phyloP scores from a whole-genome alignment of 2,888 invertebrate genomes.

The Stenchaetothrips biformis region DNA sequence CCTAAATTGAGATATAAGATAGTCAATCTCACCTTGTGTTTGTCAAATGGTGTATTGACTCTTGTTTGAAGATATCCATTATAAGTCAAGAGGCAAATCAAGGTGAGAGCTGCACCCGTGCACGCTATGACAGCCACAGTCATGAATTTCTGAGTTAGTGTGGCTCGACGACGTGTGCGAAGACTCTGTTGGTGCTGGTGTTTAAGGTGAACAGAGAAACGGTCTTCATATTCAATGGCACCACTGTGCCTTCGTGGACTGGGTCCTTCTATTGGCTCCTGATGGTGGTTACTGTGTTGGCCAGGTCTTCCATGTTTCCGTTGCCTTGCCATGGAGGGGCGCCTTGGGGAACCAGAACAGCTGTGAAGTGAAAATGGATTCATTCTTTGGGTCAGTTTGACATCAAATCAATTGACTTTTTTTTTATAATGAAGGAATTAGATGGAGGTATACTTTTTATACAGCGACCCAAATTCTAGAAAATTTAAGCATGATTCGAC shows the following conservation, averaged over 20 bases:
- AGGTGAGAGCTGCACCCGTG: neutral
- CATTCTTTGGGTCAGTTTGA: no score
- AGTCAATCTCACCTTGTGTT: slow-evolving; percentile 58
- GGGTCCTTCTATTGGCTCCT: neutral
- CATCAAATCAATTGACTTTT: no score
- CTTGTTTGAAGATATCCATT: slow-evolving; percentile 81
- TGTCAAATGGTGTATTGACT: slow-evolving; percentile 78
- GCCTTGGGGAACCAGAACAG: neutral
- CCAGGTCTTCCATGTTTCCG: neutral
- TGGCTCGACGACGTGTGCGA: no score
- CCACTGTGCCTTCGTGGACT: neutral
- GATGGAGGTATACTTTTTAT: neutral
- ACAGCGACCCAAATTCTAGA: neutral
- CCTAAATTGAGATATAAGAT: neutral
- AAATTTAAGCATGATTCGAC: neutral
- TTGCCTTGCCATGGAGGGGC: neutral
- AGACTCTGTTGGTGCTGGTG: neutral
- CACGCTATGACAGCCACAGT: neutral
- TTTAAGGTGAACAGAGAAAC: neutral
- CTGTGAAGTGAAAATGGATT: neutral
- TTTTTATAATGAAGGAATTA: neutral
- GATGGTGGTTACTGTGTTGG: neutral
- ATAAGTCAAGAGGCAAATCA: slow-evolving; percentile 44
- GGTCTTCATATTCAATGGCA: neutral
- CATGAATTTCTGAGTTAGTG: neutral